Conservation (phyloP, 1,140 invertebrate species). For the Polypedilum pembai region DNA sequence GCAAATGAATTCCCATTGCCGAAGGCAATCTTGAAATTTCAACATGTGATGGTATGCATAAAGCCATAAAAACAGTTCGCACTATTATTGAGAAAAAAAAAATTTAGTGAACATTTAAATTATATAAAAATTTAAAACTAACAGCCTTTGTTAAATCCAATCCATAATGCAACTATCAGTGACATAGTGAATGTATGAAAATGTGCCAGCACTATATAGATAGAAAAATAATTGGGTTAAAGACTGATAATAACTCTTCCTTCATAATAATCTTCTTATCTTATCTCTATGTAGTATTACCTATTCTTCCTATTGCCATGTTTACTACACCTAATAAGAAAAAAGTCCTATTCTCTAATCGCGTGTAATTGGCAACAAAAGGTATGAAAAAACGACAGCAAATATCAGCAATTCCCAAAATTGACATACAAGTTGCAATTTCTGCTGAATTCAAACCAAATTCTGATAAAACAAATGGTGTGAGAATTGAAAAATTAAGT, state of each 20-base stretch:
- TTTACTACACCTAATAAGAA: slow-evolving; percentile 57
- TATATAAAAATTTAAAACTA: too few relatives aligned
- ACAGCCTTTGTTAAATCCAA: slow-evolving; percentile 53
- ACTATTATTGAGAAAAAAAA: slow-evolving; percentile 34
- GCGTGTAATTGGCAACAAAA: slow-evolving; percentile 54
- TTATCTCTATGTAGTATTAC: slow-evolving; percentile 43
- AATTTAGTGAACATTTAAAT: too few relatives aligned
- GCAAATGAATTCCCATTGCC: slow-evolving; percentile 53
- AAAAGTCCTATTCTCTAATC: slow-evolving; percentile 58
- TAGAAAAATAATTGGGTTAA: neutral
- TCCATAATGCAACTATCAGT: slow-evolving; percentile 49
- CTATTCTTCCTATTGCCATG: slow-evolving; percentile 54
- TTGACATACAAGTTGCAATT: slow-evolving; percentile 54
- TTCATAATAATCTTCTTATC: neutral
- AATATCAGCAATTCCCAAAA: slow-evolving; percentile 52
- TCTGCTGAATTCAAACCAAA: slow-evolving; percentile 49
- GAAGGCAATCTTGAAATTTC: slow-evolving; percentile 53
- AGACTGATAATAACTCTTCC: slow-evolving; percentile 15
- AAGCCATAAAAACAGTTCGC: slow-evolving; percentile 57
- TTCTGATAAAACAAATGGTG: slow-evolving; percentile 58
- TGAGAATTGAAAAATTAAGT: slow-evolving; percentile 60
- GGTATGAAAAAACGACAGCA: slow-evolving; percentile 53
- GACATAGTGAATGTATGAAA: slow-evolving; percentile 44
- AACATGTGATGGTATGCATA: slow-evolving; percentile 57
- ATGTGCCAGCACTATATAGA: slow-evolving; percentile 46